phyloP scores from a whole-genome alignment of 2,797 vertebrate species.

The Novumbra hubbsi region DNA sequence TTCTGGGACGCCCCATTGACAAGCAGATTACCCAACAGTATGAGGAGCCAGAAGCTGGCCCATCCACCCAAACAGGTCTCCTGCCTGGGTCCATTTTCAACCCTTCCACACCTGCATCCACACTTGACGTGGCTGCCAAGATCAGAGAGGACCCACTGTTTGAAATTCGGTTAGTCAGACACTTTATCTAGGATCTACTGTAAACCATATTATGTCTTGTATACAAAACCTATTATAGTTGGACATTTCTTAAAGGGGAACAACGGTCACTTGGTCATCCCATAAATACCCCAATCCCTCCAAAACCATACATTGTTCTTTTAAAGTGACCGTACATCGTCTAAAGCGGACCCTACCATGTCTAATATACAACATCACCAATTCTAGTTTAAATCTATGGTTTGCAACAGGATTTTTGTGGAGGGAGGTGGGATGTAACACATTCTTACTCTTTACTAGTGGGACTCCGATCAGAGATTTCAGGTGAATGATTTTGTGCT shows the following conservation, averaged over 20 bases:
- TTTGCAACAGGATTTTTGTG: too few species aligned
- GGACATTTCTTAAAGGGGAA: background rate
- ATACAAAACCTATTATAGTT: background rate
- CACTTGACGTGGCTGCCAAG: constrained; percentile 90
- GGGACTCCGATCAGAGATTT: too few species aligned
- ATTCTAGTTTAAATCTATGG: too few species aligned
- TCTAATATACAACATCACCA: too few species aligned
- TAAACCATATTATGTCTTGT: background rate
- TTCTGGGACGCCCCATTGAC: constrained; percentile 91
- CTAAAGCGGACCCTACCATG: too few species aligned
- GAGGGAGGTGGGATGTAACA: too few species aligned
- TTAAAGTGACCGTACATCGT: too few species aligned
- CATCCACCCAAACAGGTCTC: constrained; percentile 86
- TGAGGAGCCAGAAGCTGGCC: constrained; percentile 84
- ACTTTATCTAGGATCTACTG: background rate
- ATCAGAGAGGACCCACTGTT: constrained; percentile 95
- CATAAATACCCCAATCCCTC: too few species aligned
- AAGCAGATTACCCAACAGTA: constrained; percentile 89
- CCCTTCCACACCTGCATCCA: constrained; percentile 73
- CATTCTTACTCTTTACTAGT: too few species aligned
- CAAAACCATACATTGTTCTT: too few species aligned
- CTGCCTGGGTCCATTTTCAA: constrained; percentile 92
- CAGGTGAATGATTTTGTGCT: constrained; percentile 1
- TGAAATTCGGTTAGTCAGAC: constrained; percentile 81
- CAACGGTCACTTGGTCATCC: too few species aligned